phyloP scores from a whole-genome alignment of 2,888 invertebrate species.

The Xestobium rufovillosum region DNA sequence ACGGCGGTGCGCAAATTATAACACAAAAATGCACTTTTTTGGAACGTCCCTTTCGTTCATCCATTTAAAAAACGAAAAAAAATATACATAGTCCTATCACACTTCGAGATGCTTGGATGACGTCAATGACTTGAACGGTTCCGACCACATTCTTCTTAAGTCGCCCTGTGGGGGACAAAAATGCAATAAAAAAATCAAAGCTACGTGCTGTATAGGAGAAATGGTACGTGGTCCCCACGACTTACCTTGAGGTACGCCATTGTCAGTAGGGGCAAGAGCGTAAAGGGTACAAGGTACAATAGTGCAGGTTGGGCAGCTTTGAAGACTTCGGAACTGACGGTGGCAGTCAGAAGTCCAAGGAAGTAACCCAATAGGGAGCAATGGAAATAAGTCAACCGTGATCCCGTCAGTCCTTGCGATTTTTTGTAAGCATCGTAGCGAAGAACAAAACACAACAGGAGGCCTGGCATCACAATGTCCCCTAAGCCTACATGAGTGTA shows the following conservation, averaged over 20 bases:
- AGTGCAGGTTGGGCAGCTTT: conserved; percentile 97
- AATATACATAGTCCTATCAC: no score
- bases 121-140: conserved; percentile 81
- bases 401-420: conserved; percentile 57
- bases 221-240: no score
- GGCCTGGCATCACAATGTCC: conserved; percentile 91
- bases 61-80: no score
- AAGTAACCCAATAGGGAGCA: conserved; percentile 96
- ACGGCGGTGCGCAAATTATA: no score
- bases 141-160: conserved; percentile 95
- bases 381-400: conserved; percentile 89
- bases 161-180: conserved; percentile 67
- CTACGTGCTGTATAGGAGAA: neutral
- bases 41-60: no score
- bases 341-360: conserved; percentile 91
- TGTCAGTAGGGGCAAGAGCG: conserved; percentile 87
- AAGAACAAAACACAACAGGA: conserved; percentile 90
- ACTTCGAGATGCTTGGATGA: conserved; percentile 77
- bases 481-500: conserved; percentile 53
- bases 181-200: neutral
- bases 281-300: conserved; percentile 95
- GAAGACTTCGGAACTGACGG: conserved; percentile 95
- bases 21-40: no score
- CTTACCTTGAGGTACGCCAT: conserved; percentile 96
- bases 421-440: conserved; percentile 98